A percentile compares a stretch with the other conserved stretches of the same genome.
Evolutionary conservation across 2,888 invertebrate species (phyloP).

Genomic region (Hipparchia semele): DNA sequence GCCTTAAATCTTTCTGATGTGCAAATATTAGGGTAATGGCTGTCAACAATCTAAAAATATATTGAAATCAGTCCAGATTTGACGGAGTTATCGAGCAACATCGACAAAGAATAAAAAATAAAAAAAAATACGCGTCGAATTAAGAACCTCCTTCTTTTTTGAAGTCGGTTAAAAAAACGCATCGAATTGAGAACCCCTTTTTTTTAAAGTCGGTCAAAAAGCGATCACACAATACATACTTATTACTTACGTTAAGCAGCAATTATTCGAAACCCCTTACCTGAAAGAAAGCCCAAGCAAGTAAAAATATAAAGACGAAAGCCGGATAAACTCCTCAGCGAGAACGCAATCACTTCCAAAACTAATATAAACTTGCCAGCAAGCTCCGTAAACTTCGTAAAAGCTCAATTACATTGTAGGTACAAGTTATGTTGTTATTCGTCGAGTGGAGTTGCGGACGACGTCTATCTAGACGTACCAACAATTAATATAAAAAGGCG

Average conservation of each 20-base stretch:
- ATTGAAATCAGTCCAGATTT: no score
- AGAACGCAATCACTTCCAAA: conserved; percentile 17
- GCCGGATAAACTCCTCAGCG: conserved; percentile 2
- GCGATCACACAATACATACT: background rate
- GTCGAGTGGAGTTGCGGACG: conserved; percentile 10
- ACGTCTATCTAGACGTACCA: background rate
- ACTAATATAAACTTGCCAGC: conserved; percentile 23
- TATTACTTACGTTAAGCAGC: background rate
- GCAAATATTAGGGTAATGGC: conserved; percentile 14
- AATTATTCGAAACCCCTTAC: background rate
- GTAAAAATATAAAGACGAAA: conserved; percentile 5
- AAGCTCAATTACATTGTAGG: conserved; percentile 21
- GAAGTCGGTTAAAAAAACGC: no score
- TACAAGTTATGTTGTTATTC: conserved; percentile 19
- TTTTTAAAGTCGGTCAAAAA: no score
- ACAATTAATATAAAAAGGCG: background rate
- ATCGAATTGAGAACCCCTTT: no score
- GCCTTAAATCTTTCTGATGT: background rate
- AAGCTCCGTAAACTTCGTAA: conserved; percentile 10
- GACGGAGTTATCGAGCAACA: no score
- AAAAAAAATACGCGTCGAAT: no score
- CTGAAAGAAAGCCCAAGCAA: background rate
- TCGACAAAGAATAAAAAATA: no score
- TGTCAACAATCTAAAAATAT: background rate
- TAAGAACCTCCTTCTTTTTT: no score